A percentile compares a stretch with the other conserved stretches of the same genome.
These are phyloP conservation scores for Gambusia yucatana DNA, from an alignment of 2,797 vertebrate species.

Conservation along the genomic window DNA sequence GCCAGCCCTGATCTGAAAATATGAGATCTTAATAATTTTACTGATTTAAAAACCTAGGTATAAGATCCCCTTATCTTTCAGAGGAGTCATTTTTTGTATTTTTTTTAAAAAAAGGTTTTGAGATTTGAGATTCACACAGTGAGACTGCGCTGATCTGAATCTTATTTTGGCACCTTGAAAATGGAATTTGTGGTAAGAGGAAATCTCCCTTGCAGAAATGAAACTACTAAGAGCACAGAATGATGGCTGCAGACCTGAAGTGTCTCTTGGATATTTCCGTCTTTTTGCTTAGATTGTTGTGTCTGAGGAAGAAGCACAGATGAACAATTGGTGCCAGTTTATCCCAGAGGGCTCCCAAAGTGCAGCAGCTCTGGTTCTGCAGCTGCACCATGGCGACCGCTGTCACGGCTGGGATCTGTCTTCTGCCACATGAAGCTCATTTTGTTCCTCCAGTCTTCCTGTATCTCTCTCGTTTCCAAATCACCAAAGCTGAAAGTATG, in stretches of 20 bases:
- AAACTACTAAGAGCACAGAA: background rate
- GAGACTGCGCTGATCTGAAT: background rate
- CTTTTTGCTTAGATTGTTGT: conserved; percentile 3
- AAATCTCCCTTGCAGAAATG: background rate
- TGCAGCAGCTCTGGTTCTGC: conserved; percentile 41
- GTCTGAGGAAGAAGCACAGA: conserved; percentile 32
- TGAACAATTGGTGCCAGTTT: conserved; percentile 40
- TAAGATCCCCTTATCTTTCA: background rate
- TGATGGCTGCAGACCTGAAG: conserved; percentile 1
- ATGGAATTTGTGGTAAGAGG: conserved; percentile 23
- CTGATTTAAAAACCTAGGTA: too few relatives aligned
- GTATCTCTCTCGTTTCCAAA: conserved; percentile 30
- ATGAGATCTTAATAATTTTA: background rate
- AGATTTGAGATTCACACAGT: background rate
- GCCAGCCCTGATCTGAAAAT: background rate
- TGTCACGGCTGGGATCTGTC: conserved; percentile 56
- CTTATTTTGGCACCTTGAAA: background rate
- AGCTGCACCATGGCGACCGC: conserved; percentile 63
- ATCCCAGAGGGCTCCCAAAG: conserved; percentile 21
- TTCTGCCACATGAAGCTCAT: conserved; percentile 53
- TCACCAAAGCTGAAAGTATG: conserved; percentile 29
- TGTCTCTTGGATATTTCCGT: background rate
- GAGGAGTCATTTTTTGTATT: background rate
- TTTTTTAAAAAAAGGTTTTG: background rate
- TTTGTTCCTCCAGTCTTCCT: conserved; percentile 42